Evolutionary conservation across 2,888 invertebrate species (phyloP).

Genomic region (Stegana nigrithorax): DNA sequence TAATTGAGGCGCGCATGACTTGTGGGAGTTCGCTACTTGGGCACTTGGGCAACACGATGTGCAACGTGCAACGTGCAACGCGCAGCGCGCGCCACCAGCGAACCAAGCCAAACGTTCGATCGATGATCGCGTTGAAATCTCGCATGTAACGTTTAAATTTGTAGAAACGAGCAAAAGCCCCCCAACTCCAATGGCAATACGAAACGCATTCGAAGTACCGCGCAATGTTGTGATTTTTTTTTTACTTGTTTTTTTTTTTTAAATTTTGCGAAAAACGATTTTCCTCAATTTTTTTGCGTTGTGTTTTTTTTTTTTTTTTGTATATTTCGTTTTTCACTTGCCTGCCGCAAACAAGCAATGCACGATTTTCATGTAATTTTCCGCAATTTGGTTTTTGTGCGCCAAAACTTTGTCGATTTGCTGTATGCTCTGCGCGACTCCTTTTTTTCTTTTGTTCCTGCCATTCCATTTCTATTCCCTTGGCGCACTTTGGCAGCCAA

Average conservation of each 20-base stretch:
- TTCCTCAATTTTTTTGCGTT: slow-evolving; percentile 1
- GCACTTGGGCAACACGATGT: slow-evolving; percentile 39
- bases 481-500: too few relatives aligned
- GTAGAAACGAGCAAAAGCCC: too few relatives aligned
- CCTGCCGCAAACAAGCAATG: slow-evolving; percentile 57
- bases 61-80: background rate
- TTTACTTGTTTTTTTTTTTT: too few relatives aligned
- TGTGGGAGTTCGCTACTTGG: slow-evolving; percentile 25
- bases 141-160: slow-evolving; percentile 61
- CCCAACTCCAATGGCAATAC: too few relatives aligned
- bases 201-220: too few relatives aligned
- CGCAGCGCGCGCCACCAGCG: background rate
- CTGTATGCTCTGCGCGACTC: background rate
- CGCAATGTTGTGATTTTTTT: too few relatives aligned
- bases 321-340: too few relatives aligned
- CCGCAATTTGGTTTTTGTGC: slow-evolving; percentile 44
- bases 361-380: slow-evolving; percentile 67
- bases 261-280: slow-evolving; percentile 2
- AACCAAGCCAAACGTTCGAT: background rate
- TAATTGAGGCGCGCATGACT: background rate
- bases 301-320: slow-evolving; percentile 23
- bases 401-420: background rate
- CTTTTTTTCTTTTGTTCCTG: too few relatives aligned
- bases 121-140: slow-evolving; percentile 61
- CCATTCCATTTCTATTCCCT: background rate